Evolutionary conservation across 2,888 invertebrate species (phyloP).

Genomic region (Aphidius colemani): DNA sequence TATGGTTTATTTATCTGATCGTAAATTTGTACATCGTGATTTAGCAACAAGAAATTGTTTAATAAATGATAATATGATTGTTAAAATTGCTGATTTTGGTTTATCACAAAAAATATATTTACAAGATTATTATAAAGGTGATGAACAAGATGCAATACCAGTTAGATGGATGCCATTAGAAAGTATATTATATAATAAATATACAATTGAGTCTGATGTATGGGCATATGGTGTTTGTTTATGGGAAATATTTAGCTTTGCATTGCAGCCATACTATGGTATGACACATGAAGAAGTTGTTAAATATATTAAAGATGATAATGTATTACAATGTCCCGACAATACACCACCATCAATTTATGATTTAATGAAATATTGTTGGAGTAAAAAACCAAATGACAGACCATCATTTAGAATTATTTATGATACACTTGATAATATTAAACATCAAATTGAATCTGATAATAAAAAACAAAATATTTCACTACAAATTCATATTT

Average conservation of each 20-base stretch:
- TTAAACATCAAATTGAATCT: slow-evolving; percentile 60
- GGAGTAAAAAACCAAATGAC: slow-evolving; percentile 84
- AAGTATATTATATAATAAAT: slow-evolving; percentile 94
- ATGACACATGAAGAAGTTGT: slow-evolving; percentile 98
- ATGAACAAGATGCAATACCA: slow-evolving; percentile 94
- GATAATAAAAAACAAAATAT: slow-evolving; percentile 53
- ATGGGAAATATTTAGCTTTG: slow-evolving; percentile 97
- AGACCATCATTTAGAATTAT: slow-evolving; percentile 86
- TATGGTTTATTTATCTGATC: slow-evolving; percentile 92
- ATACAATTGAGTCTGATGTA: slow-evolving; percentile 93
- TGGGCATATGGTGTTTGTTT: slow-evolving; percentile 97
- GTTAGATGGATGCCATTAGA: slow-evolving; percentile 98
- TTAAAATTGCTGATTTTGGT: slow-evolving; percentile 97
- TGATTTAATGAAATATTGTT: slow-evolving; percentile 91
- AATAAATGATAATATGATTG: slow-evolving; percentile 90
- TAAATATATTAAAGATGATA: slow-evolving; percentile 90
- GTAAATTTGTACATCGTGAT: slow-evolving; percentile 95
- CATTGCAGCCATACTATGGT: slow-evolving; percentile 94
- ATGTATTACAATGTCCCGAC: slow-evolving; percentile 87
- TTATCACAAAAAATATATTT: slow-evolving; percentile 93
- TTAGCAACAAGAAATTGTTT: slow-evolving; percentile 94
- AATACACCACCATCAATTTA: slow-evolving; percentile 86
- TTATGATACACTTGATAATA: slow-evolving; percentile 77
- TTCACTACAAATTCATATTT: slow-evolving; percentile 53
- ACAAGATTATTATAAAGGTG: slow-evolving; percentile 94